Percentiles rank a stretch among this genome's conserved stretches.
Conservation (phyloP, 2,888 invertebrate species). For the Incurvaria masculella region DNA sequence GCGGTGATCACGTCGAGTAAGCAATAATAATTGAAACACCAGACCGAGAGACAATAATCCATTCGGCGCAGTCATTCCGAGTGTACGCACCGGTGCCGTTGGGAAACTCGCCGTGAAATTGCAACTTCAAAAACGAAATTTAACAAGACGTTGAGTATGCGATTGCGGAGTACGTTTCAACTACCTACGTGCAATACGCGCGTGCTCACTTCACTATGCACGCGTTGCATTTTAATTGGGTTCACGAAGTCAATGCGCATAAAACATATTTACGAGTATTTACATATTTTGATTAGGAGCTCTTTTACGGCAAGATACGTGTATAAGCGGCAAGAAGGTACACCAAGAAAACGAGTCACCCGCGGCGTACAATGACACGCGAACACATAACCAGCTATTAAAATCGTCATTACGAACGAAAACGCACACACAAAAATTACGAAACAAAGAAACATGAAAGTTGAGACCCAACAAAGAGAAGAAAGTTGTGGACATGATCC, state of each 20-base stretch:
- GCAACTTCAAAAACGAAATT: not conserved
- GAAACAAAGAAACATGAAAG: conserved; percentile 47
- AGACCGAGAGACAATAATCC: not conserved
- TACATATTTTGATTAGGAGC: not conserved
- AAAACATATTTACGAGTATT: not conserved
- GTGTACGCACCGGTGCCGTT: not conserved
- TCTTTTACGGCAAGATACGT: not conserved
- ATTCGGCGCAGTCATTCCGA: not conserved
- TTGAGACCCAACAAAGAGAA: conserved; percentile 32
- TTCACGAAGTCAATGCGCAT: not conserved
- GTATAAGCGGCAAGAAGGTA: not conserved
- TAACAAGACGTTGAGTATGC: not conserved
- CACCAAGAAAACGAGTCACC: not conserved
- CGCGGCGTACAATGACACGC: conserved; percentile 26
- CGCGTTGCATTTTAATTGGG: not conserved
- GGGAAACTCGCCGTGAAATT: not conserved
- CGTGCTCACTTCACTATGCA: no score
- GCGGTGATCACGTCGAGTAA: not conserved
- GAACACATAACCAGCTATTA: conserved; percentile 32
- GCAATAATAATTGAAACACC: not conserved
- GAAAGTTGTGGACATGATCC: conserved; percentile 33
- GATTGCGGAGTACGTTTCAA: not conserved
- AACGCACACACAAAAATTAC: conserved; percentile 36
- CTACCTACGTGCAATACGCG: no score
- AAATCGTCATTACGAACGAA: conserved; percentile 37